Conservation (phyloP, 2,113 vertebrate species). For the Archocentrus centrarchus region DNA sequence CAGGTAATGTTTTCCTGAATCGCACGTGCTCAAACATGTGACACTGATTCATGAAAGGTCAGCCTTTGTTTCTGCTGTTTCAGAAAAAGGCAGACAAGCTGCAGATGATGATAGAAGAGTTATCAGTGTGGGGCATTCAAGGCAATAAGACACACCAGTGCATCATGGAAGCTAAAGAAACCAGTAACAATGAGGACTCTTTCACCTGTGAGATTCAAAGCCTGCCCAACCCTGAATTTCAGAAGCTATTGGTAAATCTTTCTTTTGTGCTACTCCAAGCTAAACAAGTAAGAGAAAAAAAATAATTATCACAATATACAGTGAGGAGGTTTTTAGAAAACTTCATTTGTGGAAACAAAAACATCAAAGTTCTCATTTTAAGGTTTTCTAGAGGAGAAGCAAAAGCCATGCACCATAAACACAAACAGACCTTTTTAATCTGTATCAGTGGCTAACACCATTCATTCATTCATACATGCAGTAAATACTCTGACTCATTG, state of each 20-base stretch:
- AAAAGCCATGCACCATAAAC: no score
- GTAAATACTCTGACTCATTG: no score
- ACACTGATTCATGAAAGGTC: not conserved
- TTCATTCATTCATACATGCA: no score
- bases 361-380: no score
- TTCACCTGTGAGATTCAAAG: constrained; percentile 81
- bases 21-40: not conserved
- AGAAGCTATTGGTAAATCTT: constrained; percentile 56
- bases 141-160: constrained; percentile 68
- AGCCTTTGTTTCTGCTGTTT: not conserved
- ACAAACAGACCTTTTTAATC: no score
- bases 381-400: no score
- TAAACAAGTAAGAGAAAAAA: no score
- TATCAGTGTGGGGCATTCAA: constrained; percentile 77
- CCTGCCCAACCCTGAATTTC: not conserved
- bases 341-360: no score
- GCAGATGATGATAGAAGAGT: constrained; percentile 81
- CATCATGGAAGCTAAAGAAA: constrained; percentile 73
- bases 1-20: constrained; percentile 49
- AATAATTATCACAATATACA: no score
- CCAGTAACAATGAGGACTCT: constrained; percentile 70
- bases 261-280: not conserved
- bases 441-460: no score
- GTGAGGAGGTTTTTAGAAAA: not conserved
- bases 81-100: constrained; percentile 91